phyloP scores from a whole-genome alignment of 2,113 vertebrate species.

The Morone saxatilis region DNA sequence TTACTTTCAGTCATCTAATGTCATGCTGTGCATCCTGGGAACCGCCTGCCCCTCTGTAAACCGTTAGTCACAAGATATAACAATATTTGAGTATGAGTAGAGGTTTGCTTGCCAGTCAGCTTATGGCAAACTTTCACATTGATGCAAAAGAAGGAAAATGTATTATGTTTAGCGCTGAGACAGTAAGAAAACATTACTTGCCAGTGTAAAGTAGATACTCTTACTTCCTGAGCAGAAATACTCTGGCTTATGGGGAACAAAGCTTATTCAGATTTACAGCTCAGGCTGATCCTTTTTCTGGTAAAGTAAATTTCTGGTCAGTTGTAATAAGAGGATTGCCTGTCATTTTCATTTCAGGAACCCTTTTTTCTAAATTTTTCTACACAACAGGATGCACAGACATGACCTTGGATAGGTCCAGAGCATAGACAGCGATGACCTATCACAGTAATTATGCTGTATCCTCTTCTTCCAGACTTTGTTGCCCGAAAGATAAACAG shows the following conservation, averaged over 20 bases:
- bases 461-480: neutral
- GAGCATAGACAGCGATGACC: neutral
- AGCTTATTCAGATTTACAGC: constrained; percentile 41
- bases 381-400: constrained; percentile 14
- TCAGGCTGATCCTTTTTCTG: constrained; percentile 36
- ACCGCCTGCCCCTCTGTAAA: neutral
- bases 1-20: constrained; percentile 17
- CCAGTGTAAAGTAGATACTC: neutral
- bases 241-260: neutral
- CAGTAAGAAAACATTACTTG: neutral
- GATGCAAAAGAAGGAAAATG: neutral
- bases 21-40: constrained; percentile 46
- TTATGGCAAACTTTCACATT: neutral
- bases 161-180: neutral
- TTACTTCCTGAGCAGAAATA: neutral
- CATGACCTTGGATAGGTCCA: neutral
- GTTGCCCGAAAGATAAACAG: no score
- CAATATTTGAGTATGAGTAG: neutral
- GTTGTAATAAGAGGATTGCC: constrained; percentile 42
- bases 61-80: neutral
- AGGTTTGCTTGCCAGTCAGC: neutral
- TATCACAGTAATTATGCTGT: neutral
- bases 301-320: constrained; percentile 45
- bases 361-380: neutral
- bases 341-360: neutral